A percentile compares a stretch with the other conserved stretches of the same genome.
phyloP scores from a whole-genome alignment of 2,797 vertebrate genomes.

The Malacoctenus gilli region DNA sequence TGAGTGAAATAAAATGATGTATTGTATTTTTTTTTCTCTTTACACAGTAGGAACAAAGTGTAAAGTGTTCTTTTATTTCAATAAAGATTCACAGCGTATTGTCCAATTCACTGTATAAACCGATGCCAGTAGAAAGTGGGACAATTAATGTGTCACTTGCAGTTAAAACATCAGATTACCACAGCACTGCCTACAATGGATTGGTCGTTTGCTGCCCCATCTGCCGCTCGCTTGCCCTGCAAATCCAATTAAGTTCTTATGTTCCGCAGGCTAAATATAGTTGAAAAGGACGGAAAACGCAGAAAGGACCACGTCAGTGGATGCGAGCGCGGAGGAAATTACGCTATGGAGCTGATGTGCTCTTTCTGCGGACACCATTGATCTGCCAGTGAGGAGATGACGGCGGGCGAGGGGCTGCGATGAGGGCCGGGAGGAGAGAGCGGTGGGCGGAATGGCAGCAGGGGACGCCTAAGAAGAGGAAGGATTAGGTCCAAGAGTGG shows the following conservation, averaged over 20 bases:
- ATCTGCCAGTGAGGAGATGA: slow-evolving; percentile 39
- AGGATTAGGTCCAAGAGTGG: slow-evolving; percentile 65
- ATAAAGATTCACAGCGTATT: too few species aligned
- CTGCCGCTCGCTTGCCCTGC: slow-evolving; percentile 66
- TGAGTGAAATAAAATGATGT: too few species aligned
- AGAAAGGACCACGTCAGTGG: slow-evolving; percentile 51
- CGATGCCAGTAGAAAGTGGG: slow-evolving; percentile 23
- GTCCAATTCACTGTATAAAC: background rate
- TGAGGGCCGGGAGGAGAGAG: slow-evolving; percentile 21
- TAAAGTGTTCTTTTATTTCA: background rate
- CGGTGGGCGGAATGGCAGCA: slow-evolving; percentile 45
- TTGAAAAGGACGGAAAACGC: slow-evolving; percentile 69
- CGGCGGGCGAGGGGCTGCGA: slow-evolving; percentile 16
- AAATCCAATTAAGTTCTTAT: slow-evolving; percentile 86
- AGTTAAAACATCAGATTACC: slow-evolving; percentile 73
- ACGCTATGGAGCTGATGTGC: slow-evolving; percentile 63
- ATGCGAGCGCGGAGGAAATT: slow-evolving; percentile 38
- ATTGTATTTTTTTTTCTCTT: too few species aligned
- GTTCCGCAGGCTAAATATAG: slow-evolving; percentile 78
- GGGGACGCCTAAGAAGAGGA: slow-evolving; percentile 56
- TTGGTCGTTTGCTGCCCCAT: slow-evolving; percentile 72
- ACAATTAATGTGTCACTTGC: slow-evolving; percentile 55
- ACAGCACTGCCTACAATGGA: slow-evolving; percentile 48
- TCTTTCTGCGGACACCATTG: slow-evolving; percentile 20
- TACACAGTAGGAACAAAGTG: too few species aligned